phyloP scores from a whole-genome alignment of 2,888 invertebrate species.

The Eurytoma californica region DNA sequence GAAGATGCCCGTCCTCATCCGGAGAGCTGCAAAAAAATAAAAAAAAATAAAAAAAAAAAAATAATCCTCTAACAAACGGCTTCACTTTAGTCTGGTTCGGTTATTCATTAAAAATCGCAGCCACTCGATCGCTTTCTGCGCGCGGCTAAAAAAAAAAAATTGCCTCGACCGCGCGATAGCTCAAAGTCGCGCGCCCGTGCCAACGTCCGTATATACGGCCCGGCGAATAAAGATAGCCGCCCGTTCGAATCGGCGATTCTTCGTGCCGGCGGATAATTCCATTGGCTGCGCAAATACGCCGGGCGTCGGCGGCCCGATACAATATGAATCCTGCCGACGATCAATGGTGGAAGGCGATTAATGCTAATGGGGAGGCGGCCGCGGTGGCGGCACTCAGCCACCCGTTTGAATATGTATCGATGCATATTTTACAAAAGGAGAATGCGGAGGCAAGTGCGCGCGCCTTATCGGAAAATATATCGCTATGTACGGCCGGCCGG shows the following conservation, averaged over 20 bases:
- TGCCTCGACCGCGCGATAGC: no score
- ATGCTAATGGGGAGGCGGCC: conserved; percentile 66
- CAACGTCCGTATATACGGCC: neutral
- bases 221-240: neutral
- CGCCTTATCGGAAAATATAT: conserved; percentile 32
- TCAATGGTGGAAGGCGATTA: conserved; percentile 68
- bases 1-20: no score
- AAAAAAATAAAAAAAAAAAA: no score
- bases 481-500: neutral
- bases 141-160: no score
- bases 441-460: neutral
- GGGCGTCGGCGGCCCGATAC: conserved; percentile 59
- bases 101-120: no score
- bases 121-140: no score
- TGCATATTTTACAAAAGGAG: conserved; percentile 61
- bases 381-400: conserved; percentile 47
- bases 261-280: conserved; percentile 64
- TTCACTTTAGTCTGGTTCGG: no score
- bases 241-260: conserved; percentile 57
- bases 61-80: no score
- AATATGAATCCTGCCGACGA: conserved; percentile 66
- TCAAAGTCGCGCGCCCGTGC: no score
- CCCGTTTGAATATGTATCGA: conserved; percentile 69
- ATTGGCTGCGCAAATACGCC: conserved; percentile 60
- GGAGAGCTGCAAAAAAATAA: no score